Evolutionary conservation across 2,113 vertebrate genomes (phyloP).

Genomic region (Toxotes jaculatrix): DNA sequence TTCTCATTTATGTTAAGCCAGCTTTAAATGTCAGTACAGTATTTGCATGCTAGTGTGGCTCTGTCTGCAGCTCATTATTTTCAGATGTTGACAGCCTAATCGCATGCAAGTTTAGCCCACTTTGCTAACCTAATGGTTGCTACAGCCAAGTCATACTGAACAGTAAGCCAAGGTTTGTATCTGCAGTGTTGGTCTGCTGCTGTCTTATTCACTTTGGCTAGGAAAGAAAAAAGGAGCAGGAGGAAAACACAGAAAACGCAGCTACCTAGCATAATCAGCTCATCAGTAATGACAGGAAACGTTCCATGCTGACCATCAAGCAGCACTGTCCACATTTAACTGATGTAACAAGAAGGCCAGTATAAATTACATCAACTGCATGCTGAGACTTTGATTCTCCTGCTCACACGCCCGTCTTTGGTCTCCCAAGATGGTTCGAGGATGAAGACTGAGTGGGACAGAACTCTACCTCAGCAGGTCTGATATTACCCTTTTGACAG

Average conservation of each 20-base stretch:
- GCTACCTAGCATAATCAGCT: conserved; percentile 26
- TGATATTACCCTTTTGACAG: conserved; percentile 53
- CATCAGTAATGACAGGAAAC: conserved; percentile 40
- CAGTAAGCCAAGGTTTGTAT: conserved; percentile 42
- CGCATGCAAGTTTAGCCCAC: conserved; percentile 74
- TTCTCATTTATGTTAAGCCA: conserved; percentile 78
- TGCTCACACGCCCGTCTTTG: conserved; percentile 1
- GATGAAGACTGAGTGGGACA: conserved; percentile 16
- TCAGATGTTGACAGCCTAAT: conserved; percentile 77
- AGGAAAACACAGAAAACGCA: conserved; percentile 10
- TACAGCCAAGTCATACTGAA: conserved; percentile 63
- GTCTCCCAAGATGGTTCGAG: conserved; percentile 25
- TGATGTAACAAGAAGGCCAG: conserved; percentile 21
- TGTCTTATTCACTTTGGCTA: conserved; percentile 39
- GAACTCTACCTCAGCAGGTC: conserved; percentile 36
- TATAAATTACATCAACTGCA: conserved; percentile 28
- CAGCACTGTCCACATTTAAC: conserved; percentile 5
- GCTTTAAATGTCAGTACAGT: conserved; percentile 82
- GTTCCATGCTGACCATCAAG: conserved; percentile 29
- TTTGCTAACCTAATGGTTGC: conserved; percentile 72
- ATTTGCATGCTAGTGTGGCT: conserved; percentile 80
- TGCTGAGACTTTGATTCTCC: conserved; percentile 2
- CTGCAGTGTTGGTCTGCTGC: conserved; percentile 43
- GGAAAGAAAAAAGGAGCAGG: too few relatives aligned
- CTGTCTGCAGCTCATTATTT: conserved; percentile 79